Conservation (phyloP, 1,140 invertebrate genomes). For the Oedothorax gibbosus region DNA sequence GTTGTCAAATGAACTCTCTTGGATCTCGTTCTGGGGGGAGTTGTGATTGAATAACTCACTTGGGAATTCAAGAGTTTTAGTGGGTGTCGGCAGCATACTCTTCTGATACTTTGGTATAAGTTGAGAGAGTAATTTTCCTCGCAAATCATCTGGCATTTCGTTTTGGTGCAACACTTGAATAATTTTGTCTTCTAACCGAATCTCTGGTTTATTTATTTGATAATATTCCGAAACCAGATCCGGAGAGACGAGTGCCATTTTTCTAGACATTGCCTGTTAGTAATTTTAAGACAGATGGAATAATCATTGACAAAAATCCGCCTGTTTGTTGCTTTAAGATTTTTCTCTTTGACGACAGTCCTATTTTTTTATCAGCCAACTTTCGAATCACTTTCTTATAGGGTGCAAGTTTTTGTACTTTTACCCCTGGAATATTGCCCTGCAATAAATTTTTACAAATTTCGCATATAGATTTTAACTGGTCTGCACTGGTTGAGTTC, state of each 20-base stretch:
- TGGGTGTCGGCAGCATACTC: background rate
- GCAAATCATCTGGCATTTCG: background rate
- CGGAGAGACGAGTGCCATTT: background rate
- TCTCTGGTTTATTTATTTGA: background rate
- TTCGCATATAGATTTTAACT: background rate
- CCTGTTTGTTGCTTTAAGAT: background rate
- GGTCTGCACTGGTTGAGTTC: background rate
- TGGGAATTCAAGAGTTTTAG: background rate
- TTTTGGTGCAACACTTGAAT: background rate
- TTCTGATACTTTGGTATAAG: background rate
- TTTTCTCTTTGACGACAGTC: background rate
- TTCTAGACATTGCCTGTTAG: background rate
- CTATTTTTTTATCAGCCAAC: background rate
- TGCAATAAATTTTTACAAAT: background rate
- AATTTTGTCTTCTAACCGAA: background rate
- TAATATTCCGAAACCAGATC: background rate
- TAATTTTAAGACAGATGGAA: background rate
- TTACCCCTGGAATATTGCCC: background rate
- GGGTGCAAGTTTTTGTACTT: background rate
- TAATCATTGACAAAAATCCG: background rate
- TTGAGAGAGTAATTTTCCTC: background rate
- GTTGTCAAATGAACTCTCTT: background rate
- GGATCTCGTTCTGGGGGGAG: background rate
- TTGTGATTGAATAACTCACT: background rate
- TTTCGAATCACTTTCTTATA: conserved; percentile 8